These are phyloP conservation scores for Saccostrea glomerata DNA, from an alignment of 1,140 invertebrate species.

Conservation along the genomic window DNA sequence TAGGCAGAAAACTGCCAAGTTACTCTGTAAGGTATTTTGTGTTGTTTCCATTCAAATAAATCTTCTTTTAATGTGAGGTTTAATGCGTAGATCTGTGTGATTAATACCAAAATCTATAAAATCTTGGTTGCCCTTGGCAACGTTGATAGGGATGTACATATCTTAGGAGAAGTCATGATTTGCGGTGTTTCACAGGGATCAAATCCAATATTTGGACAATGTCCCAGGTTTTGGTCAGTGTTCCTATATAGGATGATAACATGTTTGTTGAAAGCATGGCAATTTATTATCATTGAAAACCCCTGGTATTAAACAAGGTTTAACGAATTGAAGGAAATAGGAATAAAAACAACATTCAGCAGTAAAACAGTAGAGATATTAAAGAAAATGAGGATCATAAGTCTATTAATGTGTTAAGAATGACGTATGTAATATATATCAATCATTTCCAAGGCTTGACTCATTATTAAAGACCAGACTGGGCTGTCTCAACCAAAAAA, in stretches of 20 bases:
- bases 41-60: constrained; percentile 38
- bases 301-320: background rate
- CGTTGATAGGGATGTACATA: constrained; percentile 36
- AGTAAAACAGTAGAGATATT: background rate
- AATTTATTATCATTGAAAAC: constrained; percentile 17
- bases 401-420: background rate
- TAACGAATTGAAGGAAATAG: background rate
- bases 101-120: constrained; percentile 37
- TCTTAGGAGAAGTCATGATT: constrained; percentile 30
- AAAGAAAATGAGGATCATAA: background rate
- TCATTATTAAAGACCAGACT: background rate
- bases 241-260: background rate
- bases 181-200: background rate
- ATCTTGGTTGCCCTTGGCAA: constrained; percentile 28
- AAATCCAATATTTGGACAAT: background rate
- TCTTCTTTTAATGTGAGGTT: constrained; percentile 36
- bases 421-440: constrained; percentile 25
- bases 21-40: constrained; percentile 28
- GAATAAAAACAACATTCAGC: background rate
- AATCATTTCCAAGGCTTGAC: constrained; percentile 22
- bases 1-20: constrained; percentile 17
- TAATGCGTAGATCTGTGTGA: constrained; percentile 37
- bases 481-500: constrained; percentile 11
- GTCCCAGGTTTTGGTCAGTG: background rate
- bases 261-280: background rate